Conservation (phyloP, 2,113 vertebrate species). For the Peromyscus californicus region DNA sequence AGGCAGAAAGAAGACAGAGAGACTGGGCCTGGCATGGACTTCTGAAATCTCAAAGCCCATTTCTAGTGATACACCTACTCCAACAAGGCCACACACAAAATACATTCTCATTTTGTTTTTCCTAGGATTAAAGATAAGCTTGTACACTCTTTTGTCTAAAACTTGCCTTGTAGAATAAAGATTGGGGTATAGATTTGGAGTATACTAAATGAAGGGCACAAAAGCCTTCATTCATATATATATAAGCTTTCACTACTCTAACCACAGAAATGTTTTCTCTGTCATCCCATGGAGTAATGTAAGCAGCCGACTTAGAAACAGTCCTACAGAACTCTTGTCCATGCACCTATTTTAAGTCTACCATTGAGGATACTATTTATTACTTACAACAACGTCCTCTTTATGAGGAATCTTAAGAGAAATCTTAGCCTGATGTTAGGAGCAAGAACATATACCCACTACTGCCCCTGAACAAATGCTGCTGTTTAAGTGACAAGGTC, state of each 20-base stretch:
- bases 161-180: constrained; percentile 9
- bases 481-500: neutral
- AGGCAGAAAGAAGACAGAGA: neutral
- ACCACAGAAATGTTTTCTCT: neutral
- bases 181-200: neutral
- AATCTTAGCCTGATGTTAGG: neutral
- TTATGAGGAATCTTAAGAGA: constrained; percentile 48
- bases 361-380: constrained; percentile 28
- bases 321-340: neutral
- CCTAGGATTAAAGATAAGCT: neutral
- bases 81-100: neutral
- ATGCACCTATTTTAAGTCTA: constrained; percentile 32
- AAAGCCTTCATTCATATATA: neutral
- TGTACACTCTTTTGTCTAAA: neutral
- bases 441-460: neutral
- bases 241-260: neutral
- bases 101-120: constrained; percentile 13
- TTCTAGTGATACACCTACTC: neutral
- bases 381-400: constrained; percentile 16
- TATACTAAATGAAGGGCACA: neutral
- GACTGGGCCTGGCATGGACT: neutral
- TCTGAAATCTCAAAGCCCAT: neutral
- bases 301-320: constrained; percentile 6
- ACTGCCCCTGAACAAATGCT: neutral
- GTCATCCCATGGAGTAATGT: neutral